These are phyloP conservation scores for Neria commutata DNA, from an alignment of 2,888 invertebrate genomes.

Conservation along the genomic window DNA sequence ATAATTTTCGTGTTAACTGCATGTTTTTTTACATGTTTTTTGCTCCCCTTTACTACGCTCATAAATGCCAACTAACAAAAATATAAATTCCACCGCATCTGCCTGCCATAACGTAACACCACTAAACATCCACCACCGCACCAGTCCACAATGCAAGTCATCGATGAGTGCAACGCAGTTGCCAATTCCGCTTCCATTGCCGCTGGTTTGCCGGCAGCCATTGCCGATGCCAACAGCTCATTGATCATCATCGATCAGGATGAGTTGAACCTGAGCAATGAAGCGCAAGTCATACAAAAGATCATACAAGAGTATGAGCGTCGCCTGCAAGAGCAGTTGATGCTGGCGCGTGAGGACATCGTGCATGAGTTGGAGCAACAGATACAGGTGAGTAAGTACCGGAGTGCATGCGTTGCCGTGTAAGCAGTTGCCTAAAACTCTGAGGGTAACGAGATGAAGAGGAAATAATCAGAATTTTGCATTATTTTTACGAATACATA, in stretches of 20 bases:
- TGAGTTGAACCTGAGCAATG: conserved; percentile 56
- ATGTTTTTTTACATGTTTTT: conserved; percentile 49
- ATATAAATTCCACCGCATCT: conserved; percentile 11
- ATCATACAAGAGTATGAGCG: conserved; percentile 64
- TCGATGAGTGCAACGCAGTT: conserved; percentile 4
- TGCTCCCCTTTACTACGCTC: conserved; percentile 19
- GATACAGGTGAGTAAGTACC: conserved; percentile 69
- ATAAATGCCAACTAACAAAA: conserved; percentile 17
- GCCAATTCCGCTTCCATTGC: background rate
- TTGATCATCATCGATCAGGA: conserved; percentile 59
- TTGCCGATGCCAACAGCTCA: conserved; percentile 41
- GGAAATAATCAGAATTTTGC: background rate
- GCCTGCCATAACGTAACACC: conserved; percentile 28
- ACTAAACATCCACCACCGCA: conserved; percentile 4
- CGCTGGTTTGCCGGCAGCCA: background rate
- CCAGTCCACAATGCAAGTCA: conserved; percentile 7
- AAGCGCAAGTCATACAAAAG: conserved; percentile 57
- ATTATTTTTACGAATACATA: background rate
- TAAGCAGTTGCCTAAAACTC: no score
- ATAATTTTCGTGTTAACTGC: conserved; percentile 50
- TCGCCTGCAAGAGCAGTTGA: conserved; percentile 68
- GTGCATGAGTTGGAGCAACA: conserved; percentile 73
- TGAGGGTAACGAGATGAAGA: no score
- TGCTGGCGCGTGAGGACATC: conserved; percentile 72
- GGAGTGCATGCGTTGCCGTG: no score